These are phyloP conservation scores for Acropora tenuis DNA, from an alignment of 64 coral and sea anemone genomes.

Conservation along the genomic window DNA sequence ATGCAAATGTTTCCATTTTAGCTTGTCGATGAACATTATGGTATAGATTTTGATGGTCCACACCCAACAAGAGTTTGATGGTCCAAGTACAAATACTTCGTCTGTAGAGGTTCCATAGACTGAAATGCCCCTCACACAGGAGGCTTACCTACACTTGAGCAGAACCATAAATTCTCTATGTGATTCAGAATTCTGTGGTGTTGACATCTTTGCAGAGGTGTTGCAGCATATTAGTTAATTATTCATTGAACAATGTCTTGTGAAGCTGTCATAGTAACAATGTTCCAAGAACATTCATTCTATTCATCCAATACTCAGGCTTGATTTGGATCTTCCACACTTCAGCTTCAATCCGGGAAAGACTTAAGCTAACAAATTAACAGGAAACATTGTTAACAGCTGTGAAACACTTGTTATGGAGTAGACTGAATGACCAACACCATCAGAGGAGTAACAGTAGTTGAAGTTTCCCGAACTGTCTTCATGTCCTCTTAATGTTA, in stretches of 20 bases:
- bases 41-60: constrained; percentile 2
- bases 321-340: constrained; percentile 19
- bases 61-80: not conserved
- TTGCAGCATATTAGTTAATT: constrained; percentile 32
- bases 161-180: constrained; percentile 63
- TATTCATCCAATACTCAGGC: not conserved
- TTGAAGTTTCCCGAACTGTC: not conserved
- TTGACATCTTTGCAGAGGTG: constrained; percentile 72
- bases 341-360: constrained; percentile 26
- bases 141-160: constrained; percentile 40
- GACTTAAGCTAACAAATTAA: constrained; percentile 4
- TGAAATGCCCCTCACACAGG: constrained; percentile 27
- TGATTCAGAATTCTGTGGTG: constrained; percentile 68
- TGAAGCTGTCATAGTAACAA: constrained; percentile 15
- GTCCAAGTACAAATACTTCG: not conserved
- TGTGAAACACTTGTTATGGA: not conserved
- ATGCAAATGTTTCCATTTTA: constrained; percentile 5
- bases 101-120: not conserved
- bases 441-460: constrained; percentile 17
- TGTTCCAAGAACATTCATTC: constrained; percentile 10
- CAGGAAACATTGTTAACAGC: constrained; percentile 16
- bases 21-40: constrained; percentile 19
- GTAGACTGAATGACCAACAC: constrained; percentile 14
- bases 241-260: constrained; percentile 7
- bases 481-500: not conserved